Conservation (phyloP, 53 echinoderm and acorn worm genomes). For the Crossaster papposus region DNA sequence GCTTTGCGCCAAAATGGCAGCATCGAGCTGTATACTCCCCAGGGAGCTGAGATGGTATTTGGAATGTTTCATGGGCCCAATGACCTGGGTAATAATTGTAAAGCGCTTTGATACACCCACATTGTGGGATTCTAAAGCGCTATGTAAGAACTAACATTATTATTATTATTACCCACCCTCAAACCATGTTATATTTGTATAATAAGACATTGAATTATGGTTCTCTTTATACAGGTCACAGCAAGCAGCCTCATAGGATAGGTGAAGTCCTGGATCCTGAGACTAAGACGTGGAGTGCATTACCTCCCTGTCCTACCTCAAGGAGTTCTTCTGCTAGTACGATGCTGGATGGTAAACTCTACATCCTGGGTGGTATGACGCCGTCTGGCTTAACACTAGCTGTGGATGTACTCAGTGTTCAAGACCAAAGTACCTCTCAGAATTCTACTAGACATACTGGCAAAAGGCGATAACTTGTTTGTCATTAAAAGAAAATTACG, state of each 20-base stretch:
- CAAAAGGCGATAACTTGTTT: slow-evolving; percentile 33
- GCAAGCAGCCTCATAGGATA: slow-evolving; percentile 70
- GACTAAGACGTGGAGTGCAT: slow-evolving; percentile 73
- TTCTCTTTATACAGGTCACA: slow-evolving; percentile 56
- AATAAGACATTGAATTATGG: background rate
- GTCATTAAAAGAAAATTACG: too few species aligned
- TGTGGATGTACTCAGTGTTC: slow-evolving; percentile 55
- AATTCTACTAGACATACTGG: slow-evolving; percentile 10
- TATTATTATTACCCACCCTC: too few species aligned
- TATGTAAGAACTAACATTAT: too few species aligned
- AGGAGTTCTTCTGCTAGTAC: slow-evolving; percentile 75
- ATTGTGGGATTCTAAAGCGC: too few species aligned
- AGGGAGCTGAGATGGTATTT: too few species aligned
- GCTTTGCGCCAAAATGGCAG: too few species aligned
- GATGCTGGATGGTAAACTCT: slow-evolving; percentile 70
- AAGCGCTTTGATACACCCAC: too few species aligned
- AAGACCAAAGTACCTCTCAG: slow-evolving; percentile 31
- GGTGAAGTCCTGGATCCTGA: slow-evolving; percentile 76
- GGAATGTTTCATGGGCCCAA: too few species aligned
- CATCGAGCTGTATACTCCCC: too few species aligned
- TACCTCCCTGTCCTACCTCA: slow-evolving; percentile 70
- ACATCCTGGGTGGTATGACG: slow-evolving; percentile 87
- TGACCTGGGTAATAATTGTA: too few species aligned
- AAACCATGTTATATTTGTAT: background rate
- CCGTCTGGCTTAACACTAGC: slow-evolving; percentile 67